Percentiles rank a stretch among this genome's conserved stretches.
Evolutionary conservation across 2,797 vertebrate genomes (phyloP).

Genomic region (Sebastes goodei): DNA sequence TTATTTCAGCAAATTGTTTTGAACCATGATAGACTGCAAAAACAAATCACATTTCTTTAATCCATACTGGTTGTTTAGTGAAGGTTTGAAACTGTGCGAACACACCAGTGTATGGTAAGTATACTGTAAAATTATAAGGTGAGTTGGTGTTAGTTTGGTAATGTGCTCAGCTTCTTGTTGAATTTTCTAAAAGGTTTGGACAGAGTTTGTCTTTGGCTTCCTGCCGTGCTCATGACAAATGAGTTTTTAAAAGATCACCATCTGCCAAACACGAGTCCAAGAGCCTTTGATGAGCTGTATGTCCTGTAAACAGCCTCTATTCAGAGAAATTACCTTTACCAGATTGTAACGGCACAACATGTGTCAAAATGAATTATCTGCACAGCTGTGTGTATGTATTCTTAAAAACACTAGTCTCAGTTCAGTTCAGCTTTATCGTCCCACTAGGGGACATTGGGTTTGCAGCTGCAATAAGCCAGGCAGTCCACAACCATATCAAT

Average conservation of each 20-base stretch:
- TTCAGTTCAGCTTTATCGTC: background rate
- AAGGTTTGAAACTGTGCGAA: background rate
- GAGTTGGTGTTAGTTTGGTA: background rate
- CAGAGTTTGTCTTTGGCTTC: background rate
- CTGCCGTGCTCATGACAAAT: background rate
- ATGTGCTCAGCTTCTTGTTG: too few species aligned
- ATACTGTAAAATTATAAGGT: too few species aligned
- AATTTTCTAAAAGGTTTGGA: too few species aligned
- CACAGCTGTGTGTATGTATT: background rate
- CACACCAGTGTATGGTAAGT: background rate
- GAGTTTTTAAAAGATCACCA: background rate
- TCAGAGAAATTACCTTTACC: background rate
- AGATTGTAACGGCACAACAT: background rate
- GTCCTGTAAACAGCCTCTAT: background rate
- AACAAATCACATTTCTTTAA: background rate
- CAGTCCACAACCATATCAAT: background rate
- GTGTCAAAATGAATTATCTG: background rate
- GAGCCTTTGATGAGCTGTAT: background rate
- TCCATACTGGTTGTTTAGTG: background rate
- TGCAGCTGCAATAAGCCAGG: background rate
- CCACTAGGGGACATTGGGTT: background rate
- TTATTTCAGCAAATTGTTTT: background rate
- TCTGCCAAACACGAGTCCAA: background rate
- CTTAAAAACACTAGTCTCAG: background rate
- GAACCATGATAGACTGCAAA: background rate